Evolutionary conservation across 2,888 invertebrate genomes (phyloP), one percentile per base, ranked within the genome.

Genomic region (Bembecia ichneumoniformis): DNA sequence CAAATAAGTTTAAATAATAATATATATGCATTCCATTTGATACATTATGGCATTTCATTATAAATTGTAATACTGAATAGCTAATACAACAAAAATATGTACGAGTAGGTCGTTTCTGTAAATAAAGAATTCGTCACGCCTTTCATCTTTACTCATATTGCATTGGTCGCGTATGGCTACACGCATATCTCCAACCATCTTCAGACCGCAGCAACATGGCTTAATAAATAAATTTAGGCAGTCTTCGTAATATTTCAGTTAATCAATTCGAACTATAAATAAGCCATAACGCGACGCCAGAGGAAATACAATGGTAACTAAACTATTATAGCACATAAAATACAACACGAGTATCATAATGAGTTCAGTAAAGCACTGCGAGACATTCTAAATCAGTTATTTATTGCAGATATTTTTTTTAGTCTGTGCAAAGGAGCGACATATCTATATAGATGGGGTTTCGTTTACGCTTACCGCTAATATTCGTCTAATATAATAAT

Each of bases 201-300:
- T 28, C 28, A 7, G 28, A 28, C 28, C 7, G 28, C 73, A 75
- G 76, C 69, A 72, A 78, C 71, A 78, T 67, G 74, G 77, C 78
- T 77, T 80, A 78, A 80, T 84, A 81, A 83, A 82, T 84, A 81
- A 83, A 82, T 84, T 82, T 83, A 84, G 82, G 82, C 86, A 86
- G 86, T 86, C 86, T 86, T 86, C 76, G 80, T 76, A 78, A 78
- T 72, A 81, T 76, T 80, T 79, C 74, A 77, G 74, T 77, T 74
- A 73, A 74, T 28, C 28, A 71, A 73, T 76, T 76, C 72, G 65
- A 71, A 71, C 67, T 64, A 67, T 76, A 77, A 79, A 81, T 77
- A 82, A 82, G 79, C 80, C 73, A 77, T 75, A 82, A 70, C 74
- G 72, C n/a, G 70, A 80, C 66, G 76, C 77, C 69, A 69, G 79